A percentile compares a stretch with the other conserved stretches of the same genome.
Evolutionary conservation across 1,140 invertebrate species (phyloP).

Genomic region (Leptinotarsa lineolata): DNA sequence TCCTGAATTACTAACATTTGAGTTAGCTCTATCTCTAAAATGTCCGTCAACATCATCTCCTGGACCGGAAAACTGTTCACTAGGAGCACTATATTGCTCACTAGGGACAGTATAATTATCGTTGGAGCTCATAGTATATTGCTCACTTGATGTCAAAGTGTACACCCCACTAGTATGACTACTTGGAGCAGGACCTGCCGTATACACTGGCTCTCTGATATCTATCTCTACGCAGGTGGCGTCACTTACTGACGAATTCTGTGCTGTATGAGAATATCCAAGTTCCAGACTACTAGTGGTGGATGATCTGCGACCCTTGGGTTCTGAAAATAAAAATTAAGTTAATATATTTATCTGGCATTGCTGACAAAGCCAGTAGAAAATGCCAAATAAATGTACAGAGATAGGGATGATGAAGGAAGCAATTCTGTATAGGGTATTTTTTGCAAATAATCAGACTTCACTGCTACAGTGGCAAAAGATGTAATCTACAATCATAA

Average conservation of each 20-base stretch:
- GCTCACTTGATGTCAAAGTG: constrained; percentile 73
- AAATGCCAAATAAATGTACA: too few relatives aligned
- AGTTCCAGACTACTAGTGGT: constrained; percentile 78
- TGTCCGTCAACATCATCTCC: constrained; percentile 61
- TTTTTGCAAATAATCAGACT: too few relatives aligned
- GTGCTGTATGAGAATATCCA: constrained; percentile 80
- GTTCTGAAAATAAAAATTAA: constrained; percentile 55
- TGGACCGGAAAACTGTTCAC: constrained; percentile 51
- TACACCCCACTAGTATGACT: constrained; percentile 80
- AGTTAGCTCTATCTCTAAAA: constrained; percentile 71
- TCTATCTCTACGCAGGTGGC: constrained; percentile 59
- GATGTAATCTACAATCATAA: too few relatives aligned
- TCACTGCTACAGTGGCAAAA: too few relatives aligned
- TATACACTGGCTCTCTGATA: constrained; percentile 57
- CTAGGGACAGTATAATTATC: constrained; percentile 45
- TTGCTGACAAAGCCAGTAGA: neutral
- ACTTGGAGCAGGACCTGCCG: constrained; percentile 60
- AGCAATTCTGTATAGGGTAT: too few relatives aligned
- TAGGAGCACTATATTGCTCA: constrained; percentile 50
- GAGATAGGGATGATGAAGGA: too few relatives aligned
- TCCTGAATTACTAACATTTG: constrained; percentile 71
- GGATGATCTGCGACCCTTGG: constrained; percentile 65
- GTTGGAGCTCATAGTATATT: constrained; percentile 46
- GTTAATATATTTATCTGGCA: neutral
- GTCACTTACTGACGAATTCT: constrained; percentile 76